Percentiles rank a stretch among this genome's conserved stretches.
Evolutionary conservation across 2,113 vertebrate genomes (phyloP).

Genomic region (Plecotus auritus): DNA sequence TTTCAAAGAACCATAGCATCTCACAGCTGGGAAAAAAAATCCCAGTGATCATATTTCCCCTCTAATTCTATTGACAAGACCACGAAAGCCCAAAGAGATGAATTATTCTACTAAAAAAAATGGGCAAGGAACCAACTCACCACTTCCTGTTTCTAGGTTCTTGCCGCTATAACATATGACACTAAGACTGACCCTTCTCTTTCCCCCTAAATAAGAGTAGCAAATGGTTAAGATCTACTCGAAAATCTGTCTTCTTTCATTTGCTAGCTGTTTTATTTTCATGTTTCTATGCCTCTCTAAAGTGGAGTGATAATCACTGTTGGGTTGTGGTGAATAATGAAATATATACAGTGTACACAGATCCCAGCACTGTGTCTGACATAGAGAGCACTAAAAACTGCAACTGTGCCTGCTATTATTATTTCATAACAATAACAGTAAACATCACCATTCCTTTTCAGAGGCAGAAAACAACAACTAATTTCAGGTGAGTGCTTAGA

Average conservation of each 20-base stretch:
- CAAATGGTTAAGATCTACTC: background rate
- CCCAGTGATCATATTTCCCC: background rate
- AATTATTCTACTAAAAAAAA: background rate
- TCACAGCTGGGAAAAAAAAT: background rate
- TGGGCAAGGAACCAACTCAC: background rate
- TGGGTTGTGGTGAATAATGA: background rate
- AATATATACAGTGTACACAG: background rate
- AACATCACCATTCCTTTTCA: background rate
- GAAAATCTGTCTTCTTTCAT: background rate
- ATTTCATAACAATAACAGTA: background rate
- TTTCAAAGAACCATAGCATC: background rate
- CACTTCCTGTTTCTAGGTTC: background rate
- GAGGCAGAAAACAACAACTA: background rate
- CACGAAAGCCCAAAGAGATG: background rate
- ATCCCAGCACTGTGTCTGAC: background rate
- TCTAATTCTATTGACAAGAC: background rate
- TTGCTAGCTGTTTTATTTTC: background rate
- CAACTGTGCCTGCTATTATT: background rate
- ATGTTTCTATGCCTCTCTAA: background rate
- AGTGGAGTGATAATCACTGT: background rate
- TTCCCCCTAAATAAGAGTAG: background rate
- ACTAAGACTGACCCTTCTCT: background rate
- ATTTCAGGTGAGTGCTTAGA: background rate
- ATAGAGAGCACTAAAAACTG: background rate
- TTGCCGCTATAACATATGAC: background rate